Base-by-base conservation (phyloP, 2,113 vertebrate genomes). In the Morone saxatilis region DNA sequence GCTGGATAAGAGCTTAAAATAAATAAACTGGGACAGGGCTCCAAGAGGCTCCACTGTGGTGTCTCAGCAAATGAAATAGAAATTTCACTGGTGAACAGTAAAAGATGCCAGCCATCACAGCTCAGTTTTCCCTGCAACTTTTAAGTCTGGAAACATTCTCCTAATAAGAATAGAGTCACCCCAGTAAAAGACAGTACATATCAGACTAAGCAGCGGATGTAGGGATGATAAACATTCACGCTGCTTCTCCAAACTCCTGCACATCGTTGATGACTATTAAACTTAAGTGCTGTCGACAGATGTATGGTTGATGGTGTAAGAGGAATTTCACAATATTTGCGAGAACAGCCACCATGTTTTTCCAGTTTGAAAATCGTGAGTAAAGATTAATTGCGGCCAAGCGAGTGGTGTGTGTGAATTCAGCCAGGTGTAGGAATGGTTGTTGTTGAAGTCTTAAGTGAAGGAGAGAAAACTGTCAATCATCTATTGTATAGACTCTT, bases 1-100 rank as follows among this genome's bases (percentile, higher is more conserved):
- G 11, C 68, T 59, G 66, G n/a, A n/a, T n/a, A n/a, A n/a, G n/a
- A 80, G 67, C 77, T 83, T 45, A 74, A 73, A 88, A 76, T 78
- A 78, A 83, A 81, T 78, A 78, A 72, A 81, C 31, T 2, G 65
- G 36, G 71, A 53, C 76, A 56, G 36, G 59, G 38, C 80, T 76
- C 31, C 6, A 19, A 7, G 68, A 73, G 36, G 51, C 70, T 72
- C 50, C 59, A 31, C 75, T 75, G 40, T 61, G 60, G 63, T 81
- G 73, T 76, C 62, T 79, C 25, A 56, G 71, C 38, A 60, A 83
- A 84, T 84, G 16, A 83, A 74, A 54, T n/a, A 10, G 75, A 67
- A 77, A 66, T 66, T 65, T 81, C 50, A 48, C 57, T 25, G 5
- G 38, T 16, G 11, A 80, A 48, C 43, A 20, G 68, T 51, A 22